Conservation (phyloP, 1,140 invertebrate species). For the Anastrepha ludens region DNA sequence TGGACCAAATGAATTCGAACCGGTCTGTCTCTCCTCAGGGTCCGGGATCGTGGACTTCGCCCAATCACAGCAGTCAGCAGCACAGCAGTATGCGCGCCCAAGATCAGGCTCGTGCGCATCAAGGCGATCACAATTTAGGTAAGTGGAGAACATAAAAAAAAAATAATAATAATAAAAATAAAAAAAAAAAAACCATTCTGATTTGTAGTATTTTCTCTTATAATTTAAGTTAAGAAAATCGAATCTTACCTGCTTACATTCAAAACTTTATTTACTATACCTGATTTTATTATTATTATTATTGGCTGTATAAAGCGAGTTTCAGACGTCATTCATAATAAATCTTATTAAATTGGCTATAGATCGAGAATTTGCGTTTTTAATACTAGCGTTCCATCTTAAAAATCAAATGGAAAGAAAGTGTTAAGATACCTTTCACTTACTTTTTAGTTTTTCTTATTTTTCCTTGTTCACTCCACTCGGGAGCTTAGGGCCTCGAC, state of each 20-base stretch:
- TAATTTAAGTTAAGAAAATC: background rate
- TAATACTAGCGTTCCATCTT: too few relatives aligned
- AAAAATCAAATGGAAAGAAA: too few relatives aligned
- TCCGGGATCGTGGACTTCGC: slow-evolving; percentile 78
- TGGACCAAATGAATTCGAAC: slow-evolving; percentile 74
- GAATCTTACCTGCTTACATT: background rate
- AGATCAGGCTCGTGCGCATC: slow-evolving; percentile 76
- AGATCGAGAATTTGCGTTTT: too few relatives aligned
- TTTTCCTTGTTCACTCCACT: too few relatives aligned
- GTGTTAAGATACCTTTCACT: too few relatives aligned
- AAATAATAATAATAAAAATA: too few relatives aligned
- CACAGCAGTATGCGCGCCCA: slow-evolving; percentile 69
- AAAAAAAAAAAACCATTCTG: background rate
- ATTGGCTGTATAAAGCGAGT: background rate
- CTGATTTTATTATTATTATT: slow-evolving; percentile 43
- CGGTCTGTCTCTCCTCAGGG: slow-evolving; percentile 77
- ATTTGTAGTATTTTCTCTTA: slow-evolving; percentile 31
- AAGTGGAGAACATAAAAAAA: slow-evolving; percentile 54
- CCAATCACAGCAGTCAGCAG: slow-evolving; percentile 73
- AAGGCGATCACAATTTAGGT: slow-evolving; percentile 74
- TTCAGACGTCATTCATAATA: too few relatives aligned
- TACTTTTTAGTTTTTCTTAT: too few relatives aligned
- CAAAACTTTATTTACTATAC: background rate
- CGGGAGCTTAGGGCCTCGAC: too few relatives aligned
- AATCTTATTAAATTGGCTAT: too few relatives aligned